Evolutionary conservation across 2,888 invertebrate genomes (phyloP).

Genomic region (Athalia circularis): DNA sequence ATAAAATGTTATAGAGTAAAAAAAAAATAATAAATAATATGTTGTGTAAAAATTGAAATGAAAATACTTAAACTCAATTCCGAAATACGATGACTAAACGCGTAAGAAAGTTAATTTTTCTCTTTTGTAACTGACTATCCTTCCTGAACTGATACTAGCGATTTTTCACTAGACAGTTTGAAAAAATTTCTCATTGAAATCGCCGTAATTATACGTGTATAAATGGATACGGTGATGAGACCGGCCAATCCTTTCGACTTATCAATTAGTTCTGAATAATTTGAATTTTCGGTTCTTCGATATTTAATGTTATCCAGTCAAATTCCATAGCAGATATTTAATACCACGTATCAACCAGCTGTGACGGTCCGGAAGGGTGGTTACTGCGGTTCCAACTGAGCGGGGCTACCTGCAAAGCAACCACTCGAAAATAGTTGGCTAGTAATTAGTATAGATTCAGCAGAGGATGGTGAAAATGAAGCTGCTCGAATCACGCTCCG

Average conservation of each 20-base stretch:
- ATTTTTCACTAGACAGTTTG: too few relatives aligned
- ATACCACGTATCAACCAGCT: background rate
- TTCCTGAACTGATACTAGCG: too few relatives aligned
- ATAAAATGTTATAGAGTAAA: constrained; percentile 22
- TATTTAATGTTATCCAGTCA: background rate
- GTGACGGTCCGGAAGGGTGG: constrained; percentile 19
- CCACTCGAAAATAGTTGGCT: constrained; percentile 28
- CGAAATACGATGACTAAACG: background rate
- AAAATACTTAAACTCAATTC: background rate
- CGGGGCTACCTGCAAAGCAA: background rate
- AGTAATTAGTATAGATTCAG: constrained; percentile 29
- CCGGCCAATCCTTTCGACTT: too few relatives aligned
- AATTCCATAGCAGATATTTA: background rate
- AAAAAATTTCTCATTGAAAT: too few relatives aligned
- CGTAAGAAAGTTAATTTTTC: too few relatives aligned
- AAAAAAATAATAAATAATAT: background rate
- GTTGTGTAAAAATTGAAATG: background rate
- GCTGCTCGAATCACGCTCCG: constrained; percentile 3
- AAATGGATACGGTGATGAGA: too few relatives aligned
- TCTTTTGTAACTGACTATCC: too few relatives aligned
- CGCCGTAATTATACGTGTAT: too few relatives aligned
- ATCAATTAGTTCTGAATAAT: too few relatives aligned
- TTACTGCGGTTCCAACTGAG: constrained; percentile 27
- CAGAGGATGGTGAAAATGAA: constrained; percentile 7
- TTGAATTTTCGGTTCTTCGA: background rate